A percentile compares a stretch with the other conserved stretches of the same genome.
These are phyloP conservation scores for Tangara arthus DNA, from an alignment of 2,797 vertebrate genomes.

Conservation along the genomic window DNA sequence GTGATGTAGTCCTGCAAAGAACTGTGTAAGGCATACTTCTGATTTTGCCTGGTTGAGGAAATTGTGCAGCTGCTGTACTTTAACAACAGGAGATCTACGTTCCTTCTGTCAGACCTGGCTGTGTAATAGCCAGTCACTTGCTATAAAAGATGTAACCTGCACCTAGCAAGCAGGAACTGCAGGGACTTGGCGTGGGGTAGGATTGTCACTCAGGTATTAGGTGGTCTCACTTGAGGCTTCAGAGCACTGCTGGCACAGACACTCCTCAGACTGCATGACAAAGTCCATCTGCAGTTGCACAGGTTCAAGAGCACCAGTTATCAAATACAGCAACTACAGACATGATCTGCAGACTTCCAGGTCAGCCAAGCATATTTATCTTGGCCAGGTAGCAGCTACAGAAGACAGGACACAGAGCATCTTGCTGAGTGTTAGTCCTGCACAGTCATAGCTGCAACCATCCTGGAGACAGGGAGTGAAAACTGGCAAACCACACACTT, in stretches of 20 bases:
- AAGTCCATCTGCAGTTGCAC: background rate
- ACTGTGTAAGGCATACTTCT: background rate
- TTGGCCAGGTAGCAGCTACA: accelerated
- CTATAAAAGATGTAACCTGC: background rate
- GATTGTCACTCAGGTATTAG: background rate
- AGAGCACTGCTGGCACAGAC: background rate
- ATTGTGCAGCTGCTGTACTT: background rate
- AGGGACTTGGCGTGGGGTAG: background rate
- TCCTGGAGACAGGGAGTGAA: background rate
- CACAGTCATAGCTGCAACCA: background rate
- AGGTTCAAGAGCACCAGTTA: background rate
- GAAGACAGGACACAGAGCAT: background rate
- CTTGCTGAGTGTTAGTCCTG: background rate
- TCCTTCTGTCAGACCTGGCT: background rate
- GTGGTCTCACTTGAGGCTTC: background rate
- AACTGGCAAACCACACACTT: background rate
- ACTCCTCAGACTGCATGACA: background rate
- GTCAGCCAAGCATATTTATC: background rate
- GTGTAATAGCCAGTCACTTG: background rate
- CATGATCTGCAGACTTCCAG: background rate
- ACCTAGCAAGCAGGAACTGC: background rate
- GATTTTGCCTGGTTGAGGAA: background rate
- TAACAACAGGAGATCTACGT: background rate
- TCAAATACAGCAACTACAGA: background rate
- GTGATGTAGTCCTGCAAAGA: background rate